Evolutionary conservation across 2,797 vertebrate species (phyloP).

Genomic region (Epinephelus awoara): DNA sequence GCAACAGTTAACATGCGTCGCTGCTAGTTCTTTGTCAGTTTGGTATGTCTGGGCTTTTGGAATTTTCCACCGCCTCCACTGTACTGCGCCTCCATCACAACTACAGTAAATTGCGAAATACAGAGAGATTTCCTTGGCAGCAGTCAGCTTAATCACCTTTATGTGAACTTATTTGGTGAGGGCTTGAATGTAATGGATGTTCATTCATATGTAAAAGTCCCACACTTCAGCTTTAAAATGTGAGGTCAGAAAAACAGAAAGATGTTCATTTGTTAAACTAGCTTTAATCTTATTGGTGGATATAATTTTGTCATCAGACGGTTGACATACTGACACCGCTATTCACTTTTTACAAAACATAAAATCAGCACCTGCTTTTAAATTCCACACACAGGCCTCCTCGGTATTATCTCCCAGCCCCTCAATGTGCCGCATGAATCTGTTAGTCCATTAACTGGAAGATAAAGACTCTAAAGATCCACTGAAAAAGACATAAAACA

Average conservation of each 20-base stretch:
- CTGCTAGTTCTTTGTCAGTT: too few relatives aligned
- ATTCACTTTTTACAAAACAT: not conserved
- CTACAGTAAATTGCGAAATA: too few relatives aligned
- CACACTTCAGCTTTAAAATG: not conserved
- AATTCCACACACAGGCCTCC: not conserved
- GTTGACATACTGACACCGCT: not conserved
- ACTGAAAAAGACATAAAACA: conserved; percentile 46
- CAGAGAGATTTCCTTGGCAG: too few relatives aligned
- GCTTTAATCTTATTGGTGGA: not conserved
- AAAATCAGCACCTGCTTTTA: not conserved
- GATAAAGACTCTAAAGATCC: conserved; percentile 37
- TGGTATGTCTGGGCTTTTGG: too few relatives aligned
- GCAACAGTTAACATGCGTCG: too few relatives aligned
- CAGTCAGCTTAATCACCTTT: too few relatives aligned
- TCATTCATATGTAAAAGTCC: too few relatives aligned
- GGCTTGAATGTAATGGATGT: too few relatives aligned
- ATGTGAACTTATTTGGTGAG: too few relatives aligned
- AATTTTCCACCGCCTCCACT: too few relatives aligned
- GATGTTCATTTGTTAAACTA: not conserved
- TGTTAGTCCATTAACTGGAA: conserved; percentile 30
- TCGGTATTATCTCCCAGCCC: not conserved
- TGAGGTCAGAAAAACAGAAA: not conserved
- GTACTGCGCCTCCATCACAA: too few relatives aligned
- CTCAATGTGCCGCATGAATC: not conserved
- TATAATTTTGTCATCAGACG: not conserved